Evolutionary conservation across 2,113 vertebrate genomes (phyloP), one percentile per base, ranked within the genome.

Genomic region (Labeo catla): DNA sequence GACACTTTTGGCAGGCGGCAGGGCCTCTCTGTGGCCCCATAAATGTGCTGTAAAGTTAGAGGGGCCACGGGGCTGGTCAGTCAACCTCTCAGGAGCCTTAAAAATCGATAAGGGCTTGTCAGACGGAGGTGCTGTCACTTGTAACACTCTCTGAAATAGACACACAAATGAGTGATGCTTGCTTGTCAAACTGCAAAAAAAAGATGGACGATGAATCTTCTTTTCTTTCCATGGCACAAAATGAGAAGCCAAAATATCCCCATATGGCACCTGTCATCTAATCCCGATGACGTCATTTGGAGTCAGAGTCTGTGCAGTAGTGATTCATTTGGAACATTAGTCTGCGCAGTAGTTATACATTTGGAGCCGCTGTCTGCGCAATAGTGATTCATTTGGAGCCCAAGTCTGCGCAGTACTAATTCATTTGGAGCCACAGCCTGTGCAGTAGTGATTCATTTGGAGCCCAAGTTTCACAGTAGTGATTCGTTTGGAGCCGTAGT

Each of bases 21-120:
- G 93, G 91, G 94, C 94, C 94, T 94, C 90, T 88, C 89, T 91
- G 87, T 90, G 93, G 93, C 95, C 95, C 95, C 95, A 95, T 93
- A 50, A 76, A 86, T 81, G 34, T 73, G 52, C 36, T 83, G 79
- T n/a, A 80, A 63, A 68, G 72, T 81, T 86, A 80, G 16, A 63
- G 66, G 23, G 39, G 23, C 61, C 78, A 86, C 0, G 9, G 43
- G 76, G 57, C 86, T 74, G 72, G 50, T 34, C 39, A 34, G n/a
- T 59, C 70, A 43, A 21, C 57, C 76, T 78, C 86, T 78, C 74
- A 86, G 76, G 84, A 76, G 82, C 59, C 93, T 94, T 94, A 11
- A 93, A 95, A 95, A 97, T 97, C 96, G 95, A 97, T 97, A 96
- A 34, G 94, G 94, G 87, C 93, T 95, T 96, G 95, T 96, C 96